Conservation (phyloP, 2,888 invertebrate species). For the Drosophila rubida region DNA sequence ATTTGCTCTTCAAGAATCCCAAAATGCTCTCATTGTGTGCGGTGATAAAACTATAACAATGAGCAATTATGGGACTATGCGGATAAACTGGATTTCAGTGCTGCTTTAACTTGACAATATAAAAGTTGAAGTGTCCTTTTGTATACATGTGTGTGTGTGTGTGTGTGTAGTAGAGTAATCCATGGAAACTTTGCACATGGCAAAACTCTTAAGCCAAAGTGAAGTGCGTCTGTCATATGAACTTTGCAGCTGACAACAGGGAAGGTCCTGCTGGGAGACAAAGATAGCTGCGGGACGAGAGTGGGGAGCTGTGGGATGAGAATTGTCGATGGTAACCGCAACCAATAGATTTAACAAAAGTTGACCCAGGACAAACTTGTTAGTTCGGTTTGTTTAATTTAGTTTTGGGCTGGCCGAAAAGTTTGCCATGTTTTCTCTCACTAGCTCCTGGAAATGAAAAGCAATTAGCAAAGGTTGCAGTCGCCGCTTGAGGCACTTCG, state of each 20-base stretch:
- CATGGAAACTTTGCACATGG: slow-evolving; percentile 26
- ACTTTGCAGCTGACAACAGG: slow-evolving; percentile 12
- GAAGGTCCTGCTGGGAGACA: neutral
- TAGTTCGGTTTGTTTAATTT: slow-evolving; percentile 41
- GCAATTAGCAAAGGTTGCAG: slow-evolving; percentile 47
- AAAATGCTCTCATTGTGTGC: neutral
- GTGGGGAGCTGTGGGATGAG: neutral
- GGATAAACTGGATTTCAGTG: slow-evolving; percentile 6
- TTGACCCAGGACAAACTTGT: slow-evolving; percentile 36
- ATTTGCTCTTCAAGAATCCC: neutral
- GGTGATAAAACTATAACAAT: neutral
- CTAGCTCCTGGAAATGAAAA: slow-evolving; percentile 40
- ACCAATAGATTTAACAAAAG: slow-evolving; percentile 42
- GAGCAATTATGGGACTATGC: neutral
- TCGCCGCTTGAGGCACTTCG: neutral
- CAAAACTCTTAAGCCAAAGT: slow-evolving; percentile 17
- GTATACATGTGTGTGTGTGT: neutral
- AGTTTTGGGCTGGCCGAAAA: slow-evolving; percentile 27
- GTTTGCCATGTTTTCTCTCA: slow-evolving; percentile 15
- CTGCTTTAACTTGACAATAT: slow-evolving; percentile 24
- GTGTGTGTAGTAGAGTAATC: slow-evolving; percentile 30
- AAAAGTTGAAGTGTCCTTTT: slow-evolving; percentile 15
- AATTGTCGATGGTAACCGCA: neutral
- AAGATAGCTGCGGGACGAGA: neutral
- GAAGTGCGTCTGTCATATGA: slow-evolving; percentile 41